Percentiles rank a stretch among this genome's conserved stretches.
Conservation (phyloP, 37 sponge, comb jelly and placozoan species). For the Halichondria panicea region DNA sequence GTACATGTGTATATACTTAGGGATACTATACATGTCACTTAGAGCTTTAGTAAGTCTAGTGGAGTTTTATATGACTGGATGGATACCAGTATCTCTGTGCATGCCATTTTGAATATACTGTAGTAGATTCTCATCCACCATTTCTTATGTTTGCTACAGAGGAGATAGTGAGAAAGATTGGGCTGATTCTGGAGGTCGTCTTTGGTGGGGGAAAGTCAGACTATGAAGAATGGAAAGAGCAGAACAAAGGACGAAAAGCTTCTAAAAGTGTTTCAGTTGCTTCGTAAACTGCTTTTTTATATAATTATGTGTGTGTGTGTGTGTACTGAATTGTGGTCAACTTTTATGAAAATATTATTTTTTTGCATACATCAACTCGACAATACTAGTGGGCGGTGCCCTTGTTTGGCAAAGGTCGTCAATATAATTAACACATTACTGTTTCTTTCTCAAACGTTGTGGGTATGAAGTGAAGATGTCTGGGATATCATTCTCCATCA, state of each 20-base stretch:
- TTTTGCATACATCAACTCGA: background rate
- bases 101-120: background rate
- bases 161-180: slow-evolving; percentile 51
- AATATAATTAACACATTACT: no score
- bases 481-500: no score
- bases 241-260: slow-evolving; percentile 13
- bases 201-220: slow-evolving; percentile 23
- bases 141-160: slow-evolving; percentile 18
- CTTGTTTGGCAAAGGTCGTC: no score
- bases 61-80: background rate
- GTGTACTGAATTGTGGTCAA: no score
- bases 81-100: background rate
- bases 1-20: background rate
- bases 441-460: no score
- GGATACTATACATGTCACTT: background rate
- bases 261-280: no score
- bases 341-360: no score
- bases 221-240: slow-evolving; percentile 24
- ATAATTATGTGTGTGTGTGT: no score
- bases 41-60: background rate
- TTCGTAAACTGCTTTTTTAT: no score
- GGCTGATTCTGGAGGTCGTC: slow-evolving; percentile 39
- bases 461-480: no score
- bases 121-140: background rate
- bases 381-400: no score